Evolutionary conservation across 2,797 vertebrate species (phyloP).

Genomic region (Squalus acanthias): DNA sequence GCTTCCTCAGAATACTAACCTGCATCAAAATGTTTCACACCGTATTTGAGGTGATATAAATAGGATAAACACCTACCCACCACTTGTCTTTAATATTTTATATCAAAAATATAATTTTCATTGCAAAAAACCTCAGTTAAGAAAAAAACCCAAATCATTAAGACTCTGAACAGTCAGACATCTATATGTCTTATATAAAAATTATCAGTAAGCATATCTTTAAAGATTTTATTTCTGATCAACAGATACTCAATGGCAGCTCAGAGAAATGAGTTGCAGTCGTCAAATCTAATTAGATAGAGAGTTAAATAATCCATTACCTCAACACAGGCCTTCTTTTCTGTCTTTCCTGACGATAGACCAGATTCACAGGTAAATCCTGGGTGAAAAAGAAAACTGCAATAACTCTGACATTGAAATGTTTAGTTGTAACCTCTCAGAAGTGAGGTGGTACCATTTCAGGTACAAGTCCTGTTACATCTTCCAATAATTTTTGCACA

Average conservation of each 20-base stretch:
- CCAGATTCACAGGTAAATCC: background rate
- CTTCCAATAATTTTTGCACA: background rate
- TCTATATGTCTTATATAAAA: background rate
- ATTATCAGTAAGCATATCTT: background rate
- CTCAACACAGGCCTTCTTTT: background rate
- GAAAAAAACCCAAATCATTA: background rate
- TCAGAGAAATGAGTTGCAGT: background rate
- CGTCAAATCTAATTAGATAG: background rate
- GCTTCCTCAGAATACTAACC: background rate
- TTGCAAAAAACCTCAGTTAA: background rate
- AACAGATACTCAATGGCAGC: background rate
- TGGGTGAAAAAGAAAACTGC: background rate
- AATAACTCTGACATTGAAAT: background rate
- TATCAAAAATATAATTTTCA: conserved; percentile 15
- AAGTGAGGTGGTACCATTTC: background rate
- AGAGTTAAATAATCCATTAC: background rate
- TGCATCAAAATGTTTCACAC: background rate
- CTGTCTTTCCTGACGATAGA: background rate
- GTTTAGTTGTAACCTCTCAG: background rate
- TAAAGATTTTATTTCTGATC: background rate
- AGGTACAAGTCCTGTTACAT: background rate
- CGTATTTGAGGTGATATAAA: background rate
- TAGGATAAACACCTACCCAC: background rate
- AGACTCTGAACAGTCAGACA: background rate
- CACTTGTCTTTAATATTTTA: background rate